Conservation (phyloP, 2,888 invertebrate genomes). For the Morpho achilles region DNA sequence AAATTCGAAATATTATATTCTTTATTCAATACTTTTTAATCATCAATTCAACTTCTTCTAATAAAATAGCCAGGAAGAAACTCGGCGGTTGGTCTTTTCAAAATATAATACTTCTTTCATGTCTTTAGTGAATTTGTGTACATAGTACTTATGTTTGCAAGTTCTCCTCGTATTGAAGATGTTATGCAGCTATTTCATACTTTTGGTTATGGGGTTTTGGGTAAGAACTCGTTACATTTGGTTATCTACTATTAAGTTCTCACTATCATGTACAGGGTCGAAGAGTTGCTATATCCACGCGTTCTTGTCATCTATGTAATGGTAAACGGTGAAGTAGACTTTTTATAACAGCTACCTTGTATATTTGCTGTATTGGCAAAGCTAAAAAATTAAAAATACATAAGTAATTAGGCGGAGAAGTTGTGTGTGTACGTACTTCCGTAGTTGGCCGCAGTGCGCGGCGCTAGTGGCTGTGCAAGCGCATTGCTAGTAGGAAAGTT, state of each 20-base stretch:
- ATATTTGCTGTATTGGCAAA: too few species aligned
- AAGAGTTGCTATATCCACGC: too few species aligned
- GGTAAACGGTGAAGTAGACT: too few species aligned
- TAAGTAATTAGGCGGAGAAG: conserved; percentile 52
- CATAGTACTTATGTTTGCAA: conserved; percentile 58
- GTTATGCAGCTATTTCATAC: conserved; percentile 70
- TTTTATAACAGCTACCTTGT: too few species aligned
- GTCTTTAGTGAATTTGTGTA: conserved; percentile 63
- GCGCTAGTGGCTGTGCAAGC: conserved; percentile 44
- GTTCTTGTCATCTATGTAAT: too few species aligned
- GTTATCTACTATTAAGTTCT: too few species aligned
- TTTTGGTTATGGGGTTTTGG: conserved; percentile 66
- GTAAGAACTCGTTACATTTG: conserved; percentile 39
- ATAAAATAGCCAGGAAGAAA: too few species aligned
- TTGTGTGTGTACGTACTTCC: conserved; percentile 56
- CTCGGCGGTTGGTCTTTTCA: too few species aligned
- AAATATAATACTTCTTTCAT: conserved; percentile 39
- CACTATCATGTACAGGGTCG: too few species aligned
- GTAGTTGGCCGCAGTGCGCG: conserved; percentile 49
- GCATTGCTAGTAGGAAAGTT: conserved; percentile 79
- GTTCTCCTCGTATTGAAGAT: conserved; percentile 66
- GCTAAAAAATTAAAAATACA: not conserved
- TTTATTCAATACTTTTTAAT: too few species aligned
- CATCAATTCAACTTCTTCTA: too few species aligned
- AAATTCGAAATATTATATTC: too few species aligned